Percentiles rank a stretch among this genome's conserved stretches.
Evolutionary conservation across 2,797 vertebrate species (phyloP).

Genomic region (Mormyrops boulengeri): DNA sequence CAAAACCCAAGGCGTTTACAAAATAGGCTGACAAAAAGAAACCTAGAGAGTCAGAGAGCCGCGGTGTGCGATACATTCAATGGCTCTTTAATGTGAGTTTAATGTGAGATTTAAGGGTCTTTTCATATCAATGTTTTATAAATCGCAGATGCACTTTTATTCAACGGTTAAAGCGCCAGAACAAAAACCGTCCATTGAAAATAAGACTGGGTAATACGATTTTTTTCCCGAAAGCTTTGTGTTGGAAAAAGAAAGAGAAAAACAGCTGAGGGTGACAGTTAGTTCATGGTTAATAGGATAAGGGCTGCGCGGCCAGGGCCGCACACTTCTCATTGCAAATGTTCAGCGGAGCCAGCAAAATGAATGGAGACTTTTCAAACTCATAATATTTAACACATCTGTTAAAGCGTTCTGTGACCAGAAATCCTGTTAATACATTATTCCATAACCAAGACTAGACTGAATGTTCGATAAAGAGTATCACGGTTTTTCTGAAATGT

Average conservation of each 20-base stretch:
- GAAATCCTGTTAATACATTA: constrained; percentile 55
- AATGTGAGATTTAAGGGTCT: constrained; percentile 73
- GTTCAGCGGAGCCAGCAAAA: constrained; percentile 62
- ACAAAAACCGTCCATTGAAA: constrained; percentile 81
- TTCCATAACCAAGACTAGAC: constrained; percentile 19
- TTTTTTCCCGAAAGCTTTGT: constrained; percentile 70
- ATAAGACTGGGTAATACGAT: constrained; percentile 81
- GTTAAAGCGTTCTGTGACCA: constrained; percentile 73
- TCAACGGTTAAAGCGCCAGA: constrained; percentile 91
- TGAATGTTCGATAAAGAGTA: constrained; percentile 22
- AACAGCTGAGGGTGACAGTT: constrained; percentile 98
- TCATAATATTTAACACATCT: constrained; percentile 91
- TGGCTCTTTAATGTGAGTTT: constrained; percentile 79
- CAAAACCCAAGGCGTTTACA: constrained; percentile 43
- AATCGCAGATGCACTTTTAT: constrained; percentile 88
- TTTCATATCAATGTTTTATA: constrained; percentile 84
- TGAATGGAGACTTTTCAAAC: constrained; percentile 71
- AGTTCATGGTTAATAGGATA: constrained; percentile 99
- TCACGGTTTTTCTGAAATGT: neutral
- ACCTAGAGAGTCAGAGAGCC: constrained; percentile 19
- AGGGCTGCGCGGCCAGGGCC: constrained; percentile 64
- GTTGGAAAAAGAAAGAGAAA: constrained; percentile 69
- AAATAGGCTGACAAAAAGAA: constrained; percentile 44
- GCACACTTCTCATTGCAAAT: constrained; percentile 78
- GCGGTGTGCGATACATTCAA: constrained; percentile 42